Evolutionary conservation across 1,140 invertebrate genomes (phyloP).

Genomic region (Amphibalanus amphitrite): DNA sequence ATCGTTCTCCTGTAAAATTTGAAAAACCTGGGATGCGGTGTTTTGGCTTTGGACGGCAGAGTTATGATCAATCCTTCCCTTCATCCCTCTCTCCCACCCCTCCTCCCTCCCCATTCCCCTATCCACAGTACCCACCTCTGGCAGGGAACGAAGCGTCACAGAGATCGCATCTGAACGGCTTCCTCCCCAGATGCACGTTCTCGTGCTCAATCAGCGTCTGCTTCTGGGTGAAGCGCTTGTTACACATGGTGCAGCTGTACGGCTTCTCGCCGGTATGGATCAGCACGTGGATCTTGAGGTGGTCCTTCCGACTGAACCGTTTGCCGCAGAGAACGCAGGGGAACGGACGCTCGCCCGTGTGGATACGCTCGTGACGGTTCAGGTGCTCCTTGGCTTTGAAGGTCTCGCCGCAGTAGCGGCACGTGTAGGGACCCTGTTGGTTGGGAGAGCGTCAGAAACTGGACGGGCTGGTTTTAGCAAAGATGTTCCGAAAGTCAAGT

Average conservation of each 20-base stretch:
- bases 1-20: no score
- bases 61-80: no score
- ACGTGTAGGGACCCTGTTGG: background rate
- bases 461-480: no score
- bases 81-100: no score
- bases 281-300: conserved; percentile 22
- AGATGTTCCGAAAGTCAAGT: no score
- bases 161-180: conserved; percentile 18
- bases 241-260: conserved; percentile 18
- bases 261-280: conserved; percentile 20
- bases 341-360: conserved; percentile 38
- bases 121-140: background rate
- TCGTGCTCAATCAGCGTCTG: conserved; percentile 22
- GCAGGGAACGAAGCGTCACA: conserved; percentile 27
- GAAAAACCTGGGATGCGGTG: no score
- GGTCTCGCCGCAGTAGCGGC: conserved; percentile 18
- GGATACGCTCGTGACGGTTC: conserved; percentile 36
- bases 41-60: no score
- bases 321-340: conserved; percentile 34
- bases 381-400: conserved; percentile 24
- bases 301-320: conserved; percentile 35
- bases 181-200: conserved; percentile 25
- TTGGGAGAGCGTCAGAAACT: no score
- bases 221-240: conserved; percentile 21
- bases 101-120: no score